phyloP scores from a whole-genome alignment of 2,888 invertebrate species.

The Chouioia cunea region DNA sequence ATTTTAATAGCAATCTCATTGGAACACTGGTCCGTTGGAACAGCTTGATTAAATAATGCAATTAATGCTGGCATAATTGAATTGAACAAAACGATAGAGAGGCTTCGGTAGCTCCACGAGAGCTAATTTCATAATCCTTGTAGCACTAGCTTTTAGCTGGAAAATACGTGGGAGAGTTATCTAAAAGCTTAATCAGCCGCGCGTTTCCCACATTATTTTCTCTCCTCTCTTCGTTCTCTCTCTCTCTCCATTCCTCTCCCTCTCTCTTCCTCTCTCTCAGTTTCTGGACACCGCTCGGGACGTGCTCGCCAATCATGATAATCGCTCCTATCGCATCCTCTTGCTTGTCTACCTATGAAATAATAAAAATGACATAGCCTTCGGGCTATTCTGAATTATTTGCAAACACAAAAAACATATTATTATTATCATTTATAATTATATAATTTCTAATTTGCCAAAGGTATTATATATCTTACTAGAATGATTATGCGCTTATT shows the following conservation, averaged over 20 bases:
- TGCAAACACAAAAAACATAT: too few species aligned
- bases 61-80: constrained; percentile 11
- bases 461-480: constrained; percentile 20
- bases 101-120: too few species aligned
- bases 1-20: too few species aligned
- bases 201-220: constrained; percentile 21
- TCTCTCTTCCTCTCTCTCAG: too few species aligned
- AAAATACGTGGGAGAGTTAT: constrained; percentile 15
- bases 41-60: constrained; percentile 8
- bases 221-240: background rate
- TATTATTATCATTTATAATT: background rate
- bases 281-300: too few species aligned
- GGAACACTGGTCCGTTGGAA: background rate
- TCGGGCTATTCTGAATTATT: too few species aligned
- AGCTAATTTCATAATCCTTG: constrained; percentile 5
- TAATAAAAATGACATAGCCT: too few species aligned
- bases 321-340: too few species aligned
- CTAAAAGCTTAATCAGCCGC: constrained; percentile 21
- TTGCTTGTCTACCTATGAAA: too few species aligned
- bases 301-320: too few species aligned
- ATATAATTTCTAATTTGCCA: background rate
- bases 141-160: constrained; percentile 11
- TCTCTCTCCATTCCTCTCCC: background rate
- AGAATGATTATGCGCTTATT: constrained; percentile 25
- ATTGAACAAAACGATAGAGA: background rate